A percentile compares a stretch with the other conserved stretches of the same genome.
Evolutionary conservation across 2,888 invertebrate genomes (phyloP).

Genomic region (Halictus ligatus): DNA sequence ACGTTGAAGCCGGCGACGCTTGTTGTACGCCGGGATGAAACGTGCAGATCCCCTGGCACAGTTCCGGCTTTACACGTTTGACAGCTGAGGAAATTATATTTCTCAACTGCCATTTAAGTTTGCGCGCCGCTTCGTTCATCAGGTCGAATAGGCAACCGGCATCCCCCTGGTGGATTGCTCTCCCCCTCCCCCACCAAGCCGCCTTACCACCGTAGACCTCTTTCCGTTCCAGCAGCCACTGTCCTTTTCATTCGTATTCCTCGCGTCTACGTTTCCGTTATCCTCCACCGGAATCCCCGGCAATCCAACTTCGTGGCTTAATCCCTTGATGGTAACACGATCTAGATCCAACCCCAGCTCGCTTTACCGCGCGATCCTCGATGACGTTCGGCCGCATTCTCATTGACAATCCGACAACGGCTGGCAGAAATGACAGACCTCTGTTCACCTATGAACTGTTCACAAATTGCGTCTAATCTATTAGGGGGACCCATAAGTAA

Average conservation of each 20-base stretch:
- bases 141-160: conserved; percentile 64
- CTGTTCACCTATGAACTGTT: not conserved
- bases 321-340: conserved; percentile 73
- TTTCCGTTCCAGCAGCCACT: conserved; percentile 30
- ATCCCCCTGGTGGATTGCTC: conserved; percentile 45
- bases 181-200: conserved; percentile 36
- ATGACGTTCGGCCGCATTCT: conserved; percentile 63
- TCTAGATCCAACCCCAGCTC: conserved; percentile 57
- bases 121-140: conserved; percentile 76
- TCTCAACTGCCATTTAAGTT: conserved; percentile 82
- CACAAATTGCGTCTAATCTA: not conserved
- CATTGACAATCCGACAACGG: conserved; percentile 55
- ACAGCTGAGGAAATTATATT: conserved; percentile 82
- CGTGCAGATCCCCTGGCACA: conserved; percentile 71
- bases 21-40: conserved; percentile 56
- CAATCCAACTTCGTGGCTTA: conserved; percentile 71
- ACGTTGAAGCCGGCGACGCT: conserved; percentile 52
- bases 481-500: no score
- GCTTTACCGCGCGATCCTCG: conserved; percentile 54
- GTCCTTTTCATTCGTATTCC: conserved; percentile 52
- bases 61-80: conserved; percentile 79
- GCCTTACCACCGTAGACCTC: conserved; percentile 3
- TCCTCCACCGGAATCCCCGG: conserved; percentile 65
- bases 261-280: conserved; percentile 60
- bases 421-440: not conserved